phyloP scores from a whole-genome alignment of 2,113 vertebrate species.

The Gymnocephalus cernua region DNA sequence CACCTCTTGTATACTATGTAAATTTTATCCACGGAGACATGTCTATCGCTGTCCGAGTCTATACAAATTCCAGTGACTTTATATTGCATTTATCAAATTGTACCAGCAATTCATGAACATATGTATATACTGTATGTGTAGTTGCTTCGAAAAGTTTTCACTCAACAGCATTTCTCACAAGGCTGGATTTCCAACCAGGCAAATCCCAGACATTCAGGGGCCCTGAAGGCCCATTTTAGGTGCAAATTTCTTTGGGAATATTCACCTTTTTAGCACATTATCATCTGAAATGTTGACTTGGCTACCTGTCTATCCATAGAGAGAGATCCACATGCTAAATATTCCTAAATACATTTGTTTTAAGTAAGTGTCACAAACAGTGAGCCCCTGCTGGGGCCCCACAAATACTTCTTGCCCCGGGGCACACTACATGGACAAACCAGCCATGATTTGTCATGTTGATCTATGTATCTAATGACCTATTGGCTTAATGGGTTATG shows the following conservation, averaged over 20 bases:
- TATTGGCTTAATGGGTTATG: neutral
- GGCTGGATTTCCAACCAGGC: neutral
- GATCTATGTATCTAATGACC: neutral
- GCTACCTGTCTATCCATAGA: neutral
- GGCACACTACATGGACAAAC: neutral
- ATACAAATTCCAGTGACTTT: neutral
- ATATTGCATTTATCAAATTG: constrained; percentile 2
- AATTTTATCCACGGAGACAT: neutral
- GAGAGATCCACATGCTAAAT: constrained; percentile 14
- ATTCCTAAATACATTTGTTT: neutral
- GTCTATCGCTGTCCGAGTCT: constrained; percentile 11
- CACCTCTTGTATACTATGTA: constrained; percentile 2
- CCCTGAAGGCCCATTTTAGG: neutral
- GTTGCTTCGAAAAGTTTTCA: neutral
- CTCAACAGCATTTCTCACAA: neutral
- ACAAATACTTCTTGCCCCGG: neutral
- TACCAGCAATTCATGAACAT: neutral
- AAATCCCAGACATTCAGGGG: neutral
- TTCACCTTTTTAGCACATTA: neutral
- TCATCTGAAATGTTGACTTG: neutral
- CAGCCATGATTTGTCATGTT: constrained; percentile 1
- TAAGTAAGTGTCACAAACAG: neutral
- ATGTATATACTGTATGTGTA: neutral
- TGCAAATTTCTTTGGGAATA: neutral
- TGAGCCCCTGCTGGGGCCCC: too few relatives aligned